phyloP scores from a whole-genome alignment of 2,113 vertebrate species.

The Eolophus roseicapilla region DNA sequence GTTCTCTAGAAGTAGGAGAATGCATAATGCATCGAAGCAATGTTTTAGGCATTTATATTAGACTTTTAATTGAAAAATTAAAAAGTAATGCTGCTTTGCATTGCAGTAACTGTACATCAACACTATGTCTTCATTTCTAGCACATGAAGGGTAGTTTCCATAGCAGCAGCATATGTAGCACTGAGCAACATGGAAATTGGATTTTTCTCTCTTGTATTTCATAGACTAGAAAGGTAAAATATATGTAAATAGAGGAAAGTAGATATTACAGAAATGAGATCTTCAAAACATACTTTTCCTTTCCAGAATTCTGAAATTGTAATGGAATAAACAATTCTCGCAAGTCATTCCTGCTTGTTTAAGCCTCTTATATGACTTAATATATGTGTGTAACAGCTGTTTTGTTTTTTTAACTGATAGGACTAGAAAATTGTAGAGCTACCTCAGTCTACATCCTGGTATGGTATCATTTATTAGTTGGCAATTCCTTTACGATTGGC shows the following conservation, averaged over 20 bases:
- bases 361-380: neutral
- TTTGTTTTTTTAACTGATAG: neutral
- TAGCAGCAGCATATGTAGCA: conserved; percentile 63
- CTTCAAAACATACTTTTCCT: neutral
- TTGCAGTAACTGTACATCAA: conserved; percentile 52
- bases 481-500: neutral
- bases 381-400: neutral
- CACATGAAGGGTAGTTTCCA: conserved; percentile 67
- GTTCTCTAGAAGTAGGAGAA: conserved; percentile 38
- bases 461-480: neutral
- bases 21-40: conserved; percentile 53
- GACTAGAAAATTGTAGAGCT: neutral
- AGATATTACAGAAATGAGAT: neutral
- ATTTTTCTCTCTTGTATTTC: conserved; percentile 20
- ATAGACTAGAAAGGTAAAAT: conserved; percentile 25
- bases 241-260: neutral
- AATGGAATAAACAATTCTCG: neutral
- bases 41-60: conserved; percentile 63
- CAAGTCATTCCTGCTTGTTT: neutral
- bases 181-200: conserved; percentile 37
- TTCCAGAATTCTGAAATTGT: neutral
- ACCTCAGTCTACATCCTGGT: neutral
- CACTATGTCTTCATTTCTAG: conserved; percentile 66
- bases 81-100: conserved; percentile 69
- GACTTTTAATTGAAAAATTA: conserved; percentile 68